Evolutionary conservation across 2,888 invertebrate genomes (phyloP).

Genomic region (Epicampocera succincta): DNA sequence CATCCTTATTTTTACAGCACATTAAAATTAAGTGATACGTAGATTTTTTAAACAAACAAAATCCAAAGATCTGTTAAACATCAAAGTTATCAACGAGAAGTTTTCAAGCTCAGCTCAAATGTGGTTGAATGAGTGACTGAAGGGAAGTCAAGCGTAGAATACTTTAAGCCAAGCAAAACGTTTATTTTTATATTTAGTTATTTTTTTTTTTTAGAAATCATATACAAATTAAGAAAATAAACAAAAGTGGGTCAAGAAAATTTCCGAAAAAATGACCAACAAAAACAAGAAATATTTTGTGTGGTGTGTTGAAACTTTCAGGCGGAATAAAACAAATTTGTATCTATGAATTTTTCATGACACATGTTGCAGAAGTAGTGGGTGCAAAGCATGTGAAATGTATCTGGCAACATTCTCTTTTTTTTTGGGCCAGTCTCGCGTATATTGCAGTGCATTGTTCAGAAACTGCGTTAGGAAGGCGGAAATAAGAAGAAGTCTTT

Average conservation of each 20-base stretch:
- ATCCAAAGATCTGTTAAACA: conserved; percentile 17
- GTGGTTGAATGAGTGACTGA: not conserved
- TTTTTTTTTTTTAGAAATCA: not conserved
- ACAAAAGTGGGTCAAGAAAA: not conserved
- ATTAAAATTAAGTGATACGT: conserved; percentile 54
- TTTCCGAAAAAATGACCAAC: too few species aligned
- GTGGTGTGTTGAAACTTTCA: too few species aligned
- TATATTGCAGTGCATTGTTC: too few species aligned
- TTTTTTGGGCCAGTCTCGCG: too few species aligned
- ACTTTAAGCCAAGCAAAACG: not conserved
- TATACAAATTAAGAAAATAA: not conserved
- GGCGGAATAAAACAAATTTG: too few species aligned
- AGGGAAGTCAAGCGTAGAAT: not conserved
- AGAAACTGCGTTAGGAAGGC: too few species aligned
- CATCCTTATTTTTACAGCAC: conserved; percentile 21
- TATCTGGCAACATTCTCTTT: too few species aligned
- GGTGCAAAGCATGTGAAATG: too few species aligned
- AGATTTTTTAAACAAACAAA: conserved; percentile 40
- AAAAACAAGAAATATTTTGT: too few species aligned
- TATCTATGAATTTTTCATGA: too few species aligned
- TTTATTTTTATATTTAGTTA: not conserved
- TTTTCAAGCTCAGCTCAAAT: not conserved
- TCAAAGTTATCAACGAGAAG: not conserved
- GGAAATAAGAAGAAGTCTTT: too few species aligned
- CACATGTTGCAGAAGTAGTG: too few species aligned